phyloP scores from a whole-genome alignment of 2,888 invertebrate species.

The Drosophila sordidapex region DNA sequence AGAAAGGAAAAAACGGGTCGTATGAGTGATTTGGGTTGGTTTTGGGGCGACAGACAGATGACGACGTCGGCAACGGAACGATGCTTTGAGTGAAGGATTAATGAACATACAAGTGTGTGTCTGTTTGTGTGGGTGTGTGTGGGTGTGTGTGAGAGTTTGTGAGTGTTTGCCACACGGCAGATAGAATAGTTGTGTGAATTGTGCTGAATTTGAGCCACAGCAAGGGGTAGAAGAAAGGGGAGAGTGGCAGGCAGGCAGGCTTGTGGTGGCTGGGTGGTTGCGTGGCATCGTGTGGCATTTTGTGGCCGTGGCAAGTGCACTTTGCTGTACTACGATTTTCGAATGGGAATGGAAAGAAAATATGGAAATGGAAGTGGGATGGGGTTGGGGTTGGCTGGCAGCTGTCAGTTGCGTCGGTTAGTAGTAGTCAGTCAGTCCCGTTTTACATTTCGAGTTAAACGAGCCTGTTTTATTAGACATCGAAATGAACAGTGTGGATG shows the following conservation, averaged over 20 bases:
- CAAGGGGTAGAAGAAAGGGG: not conserved
- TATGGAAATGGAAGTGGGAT: not conserved
- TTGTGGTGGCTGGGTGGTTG: not conserved
- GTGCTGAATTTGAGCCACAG: slow-evolving; percentile 9
- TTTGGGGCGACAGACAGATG: slow-evolving; percentile 60
- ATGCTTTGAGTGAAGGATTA: slow-evolving; percentile 70
- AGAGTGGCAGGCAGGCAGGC: not conserved
- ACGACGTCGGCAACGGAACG: slow-evolving; percentile 36
- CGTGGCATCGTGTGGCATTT: slow-evolving; percentile 49
- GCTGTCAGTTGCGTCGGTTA: slow-evolving; percentile 56
- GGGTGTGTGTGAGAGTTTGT: slow-evolving; percentile 16
- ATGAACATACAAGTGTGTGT: slow-evolving; percentile 50
- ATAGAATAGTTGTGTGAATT: slow-evolving; percentile 28
- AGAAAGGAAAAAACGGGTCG: slow-evolving; percentile 37
- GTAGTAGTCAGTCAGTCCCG: slow-evolving; percentile 15
- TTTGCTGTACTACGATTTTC: slow-evolving; percentile 68
- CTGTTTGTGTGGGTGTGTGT: slow-evolving; percentile 4
- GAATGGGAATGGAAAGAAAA: not conserved
- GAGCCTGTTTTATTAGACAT: slow-evolving; percentile 47
- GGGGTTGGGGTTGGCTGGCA: slow-evolving; percentile 41
- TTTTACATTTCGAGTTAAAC: slow-evolving; percentile 45
- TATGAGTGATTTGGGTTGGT: slow-evolving; percentile 66
- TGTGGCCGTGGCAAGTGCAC: slow-evolving; percentile 76
- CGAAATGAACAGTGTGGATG: slow-evolving; percentile 18
- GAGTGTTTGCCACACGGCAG: slow-evolving; percentile 17